Evolutionary conservation across 2,797 vertebrate genomes (phyloP), one percentile per base, ranked within the genome.

Genomic region (Sebastes dallii): DNA sequence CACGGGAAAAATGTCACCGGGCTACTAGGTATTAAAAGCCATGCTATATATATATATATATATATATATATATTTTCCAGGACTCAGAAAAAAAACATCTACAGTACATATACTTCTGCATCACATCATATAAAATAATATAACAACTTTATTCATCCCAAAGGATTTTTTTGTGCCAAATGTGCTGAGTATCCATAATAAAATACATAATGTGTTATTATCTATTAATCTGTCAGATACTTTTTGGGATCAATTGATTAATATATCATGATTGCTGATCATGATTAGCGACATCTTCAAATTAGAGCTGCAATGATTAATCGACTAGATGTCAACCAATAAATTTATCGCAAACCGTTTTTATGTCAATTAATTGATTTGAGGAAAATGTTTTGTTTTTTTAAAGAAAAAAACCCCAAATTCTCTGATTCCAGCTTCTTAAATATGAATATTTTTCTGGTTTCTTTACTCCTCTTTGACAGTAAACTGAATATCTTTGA

Each of bases 391-490:
- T 3, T 16, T 8, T 7, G 1, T 46, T 46, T 46, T 18, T 46
- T 46, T 3, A 42, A 42, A 16, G 14, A 16, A 42, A 42, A 46
- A 46, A 46, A 0, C 0, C 14, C 14, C 6, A 1, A 42, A 46
- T 46, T 18, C 16, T 46, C 16, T 16, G 6, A 46, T 1, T 46
- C 14, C 42, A 18, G 42, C 42, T 46, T 46, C 42, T 46, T 46
- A 46, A 46, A 16, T 46, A 18, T 46, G 16, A 46, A 46, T 46
- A 46, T 46, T 46, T 46, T 46, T 46, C 14, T 46, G 42, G 16
- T 46, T 46, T 8, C 16, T 46, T 46, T 46, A 18, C 39, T 42
- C 14, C 39, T 16, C 39, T 42, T 6, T 42, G 39, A 16, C 14
- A 42, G 39, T 42, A 42, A 42, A 42, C 42, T 46, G 42, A 46